Percentiles rank a stretch among this genome's conserved stretches.
Conservation (phyloP, 1,140 invertebrate species). For the Meloidogyne chitwoodi region DNA sequence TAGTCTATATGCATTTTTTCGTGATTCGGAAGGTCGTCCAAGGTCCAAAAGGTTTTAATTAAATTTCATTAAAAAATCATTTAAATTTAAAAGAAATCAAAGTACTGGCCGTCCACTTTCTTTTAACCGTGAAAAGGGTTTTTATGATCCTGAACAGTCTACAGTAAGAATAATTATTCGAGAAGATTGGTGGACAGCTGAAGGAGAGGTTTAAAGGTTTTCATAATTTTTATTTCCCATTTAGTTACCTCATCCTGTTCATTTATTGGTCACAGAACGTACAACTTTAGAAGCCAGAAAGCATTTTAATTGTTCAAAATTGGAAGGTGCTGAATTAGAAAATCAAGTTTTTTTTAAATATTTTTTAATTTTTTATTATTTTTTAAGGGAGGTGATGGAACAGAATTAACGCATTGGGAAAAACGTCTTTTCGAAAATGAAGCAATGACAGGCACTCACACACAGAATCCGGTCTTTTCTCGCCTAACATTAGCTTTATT, state of each 20-base stretch:
- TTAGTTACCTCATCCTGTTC: constrained; percentile 41
- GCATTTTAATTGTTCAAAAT: constrained; percentile 81
- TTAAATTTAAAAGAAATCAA: constrained; percentile 1
- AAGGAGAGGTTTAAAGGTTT: constrained; percentile 67
- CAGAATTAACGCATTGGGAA: constrained; percentile 94
- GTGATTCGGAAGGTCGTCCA: constrained; percentile 37
- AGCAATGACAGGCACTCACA: constrained; percentile 98
- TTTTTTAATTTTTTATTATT: background rate
- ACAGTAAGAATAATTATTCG: constrained; percentile 78
- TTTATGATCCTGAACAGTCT: constrained; percentile 85
- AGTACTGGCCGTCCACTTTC: constrained; percentile 44
- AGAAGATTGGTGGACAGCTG: constrained; percentile 77
- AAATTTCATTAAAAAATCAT: background rate
- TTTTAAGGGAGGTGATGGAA: constrained; percentile 83
- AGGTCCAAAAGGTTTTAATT: constrained; percentile 28
- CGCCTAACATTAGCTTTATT: constrained; percentile 89
- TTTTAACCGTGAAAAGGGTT: constrained; percentile 50
- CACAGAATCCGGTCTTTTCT: constrained; percentile 94
- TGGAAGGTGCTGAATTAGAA: constrained; percentile 95
- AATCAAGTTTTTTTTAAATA: constrained; percentile 73
- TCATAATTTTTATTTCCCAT: background rate
- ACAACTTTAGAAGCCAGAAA: constrained; percentile 67
- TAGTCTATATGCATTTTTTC: constrained; percentile 57
- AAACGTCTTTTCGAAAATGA: constrained; percentile 98
- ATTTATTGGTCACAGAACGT: constrained; percentile 43